phyloP scores from a whole-genome alignment of 1,140 invertebrate genomes.

The Sipha flava region DNA sequence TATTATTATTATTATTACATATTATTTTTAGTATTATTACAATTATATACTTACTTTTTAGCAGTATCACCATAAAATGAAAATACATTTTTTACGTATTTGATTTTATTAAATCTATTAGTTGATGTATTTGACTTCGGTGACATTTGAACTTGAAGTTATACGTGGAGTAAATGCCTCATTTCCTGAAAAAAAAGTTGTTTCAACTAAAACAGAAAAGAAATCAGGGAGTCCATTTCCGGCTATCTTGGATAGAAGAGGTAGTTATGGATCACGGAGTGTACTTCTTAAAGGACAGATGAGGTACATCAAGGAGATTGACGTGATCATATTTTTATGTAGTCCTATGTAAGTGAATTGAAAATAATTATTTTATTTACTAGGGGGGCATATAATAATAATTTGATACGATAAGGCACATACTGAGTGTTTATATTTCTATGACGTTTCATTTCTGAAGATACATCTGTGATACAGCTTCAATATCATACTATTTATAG shows the following conservation, averaged over 20 bases:
- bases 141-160: slow-evolving; percentile 67
- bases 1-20: too few relatives aligned
- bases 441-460: too few relatives aligned
- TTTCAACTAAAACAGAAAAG: slow-evolving; percentile 29
- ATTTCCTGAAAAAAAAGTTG: slow-evolving; percentile 35
- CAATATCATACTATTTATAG: too few relatives aligned
- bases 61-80: too few relatives aligned
- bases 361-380: background rate
- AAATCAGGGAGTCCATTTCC: slow-evolving; percentile 33
- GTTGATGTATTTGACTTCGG: slow-evolving; percentile 61
- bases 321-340: slow-evolving; percentile 71
- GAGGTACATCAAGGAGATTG: slow-evolving; percentile 67
- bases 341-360: slow-evolving; percentile 64
- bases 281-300: slow-evolving; percentile 77
- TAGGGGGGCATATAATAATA: too few relatives aligned
- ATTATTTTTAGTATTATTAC: too few relatives aligned
- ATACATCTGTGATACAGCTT: too few relatives aligned
- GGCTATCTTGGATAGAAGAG: slow-evolving; percentile 47
- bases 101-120: slow-evolving; percentile 41
- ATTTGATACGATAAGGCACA: too few relatives aligned
- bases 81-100: too few relatives aligned
- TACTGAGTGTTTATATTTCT: too few relatives aligned
- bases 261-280: slow-evolving; percentile 60
- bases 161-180: slow-evolving; percentile 46
- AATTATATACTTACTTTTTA: too few relatives aligned